These are phyloP conservation scores for Apodemus agrarius DNA, from an alignment of 2,797 vertebrate genomes.

Conservation along the genomic window DNA sequence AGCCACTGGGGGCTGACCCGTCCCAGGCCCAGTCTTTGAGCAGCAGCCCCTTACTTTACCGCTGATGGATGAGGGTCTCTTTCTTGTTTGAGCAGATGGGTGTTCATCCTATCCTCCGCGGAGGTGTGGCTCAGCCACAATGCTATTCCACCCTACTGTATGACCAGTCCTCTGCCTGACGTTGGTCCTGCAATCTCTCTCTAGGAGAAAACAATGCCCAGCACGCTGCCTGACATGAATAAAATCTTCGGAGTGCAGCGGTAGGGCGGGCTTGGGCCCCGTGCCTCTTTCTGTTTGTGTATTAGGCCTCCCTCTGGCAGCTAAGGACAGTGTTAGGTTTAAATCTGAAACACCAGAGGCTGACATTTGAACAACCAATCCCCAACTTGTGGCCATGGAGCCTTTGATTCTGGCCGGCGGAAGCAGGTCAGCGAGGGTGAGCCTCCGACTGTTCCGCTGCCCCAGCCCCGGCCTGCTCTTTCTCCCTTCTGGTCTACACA, in stretches of 20 bases:
- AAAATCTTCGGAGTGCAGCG: not conserved
- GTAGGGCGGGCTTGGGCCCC: not conserved
- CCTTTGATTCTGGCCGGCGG: not conserved
- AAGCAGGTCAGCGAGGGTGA: not conserved
- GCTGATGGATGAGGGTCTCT: not conserved
- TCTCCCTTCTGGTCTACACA: not conserved
- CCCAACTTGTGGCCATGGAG: not conserved
- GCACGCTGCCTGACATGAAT: not conserved
- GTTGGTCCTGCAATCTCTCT: slow-evolving; percentile 26
- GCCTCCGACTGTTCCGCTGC: not conserved
- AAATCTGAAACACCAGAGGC: not conserved
- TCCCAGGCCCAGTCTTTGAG: not conserved
- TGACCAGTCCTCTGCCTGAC: not conserved
- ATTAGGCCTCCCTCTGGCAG: not conserved
- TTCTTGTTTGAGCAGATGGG: not conserved
- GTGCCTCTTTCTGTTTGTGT: not conserved
- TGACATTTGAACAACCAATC: not conserved
- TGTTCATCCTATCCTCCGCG: not conserved
- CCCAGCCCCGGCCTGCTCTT: not conserved
- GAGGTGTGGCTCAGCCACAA: not conserved
- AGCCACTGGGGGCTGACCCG: not conserved
- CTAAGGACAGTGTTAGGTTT: not conserved
- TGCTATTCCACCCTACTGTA: not conserved
- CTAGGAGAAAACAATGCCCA: not conserved
- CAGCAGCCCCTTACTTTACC: not conserved